Base-by-base conservation (phyloP, 2,113 vertebrate genomes). In the Carettochelys insculpta region DNA sequence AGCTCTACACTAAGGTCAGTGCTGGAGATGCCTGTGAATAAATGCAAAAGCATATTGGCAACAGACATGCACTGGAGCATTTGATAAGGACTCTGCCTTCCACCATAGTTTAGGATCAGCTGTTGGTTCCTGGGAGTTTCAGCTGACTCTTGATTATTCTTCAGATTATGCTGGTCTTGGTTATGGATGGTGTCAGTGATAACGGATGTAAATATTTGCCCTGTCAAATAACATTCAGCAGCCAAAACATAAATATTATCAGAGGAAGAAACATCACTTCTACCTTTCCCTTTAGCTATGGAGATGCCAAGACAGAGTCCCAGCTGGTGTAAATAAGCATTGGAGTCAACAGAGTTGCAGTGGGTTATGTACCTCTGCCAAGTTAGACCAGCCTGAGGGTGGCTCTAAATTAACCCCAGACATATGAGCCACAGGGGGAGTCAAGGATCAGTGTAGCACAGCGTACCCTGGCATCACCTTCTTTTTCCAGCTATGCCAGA, bases 191-290 rank as follows among this genome's bases (percentile, higher is more conserved):
- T 73, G 27, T 31, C 6, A 0, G 79, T 52, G 48, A 85, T 76
- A 56, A 24, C 61, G 71, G 2, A 1, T 82, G 82, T 92, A 82
- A 90, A 87, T 83, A 75, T 93, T 92, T 93, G 82, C 83, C 91
- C 85, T 91, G 86, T 79, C 0, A 3, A 77, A 86, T 85, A 90
- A 80, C 90, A 34, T 88, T 90, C 54, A 50, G 87, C 53, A 71
- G 88, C 75, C 50, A 75, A 56, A 3, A 16, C 76, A 93, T 94
- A 86, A 94, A 93, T 88, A 51, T 34, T 94, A 29, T 48, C 3
- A 54, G 82, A 92, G 85, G 79, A 10, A 65, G 12, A 83, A 92
- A 86, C 17, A 53, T 31, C 90, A 80, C 87, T 7, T 84, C 20
- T 71, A 86, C 48, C 6, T 0, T 76, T 16, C 7, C 82, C 43